Base-by-base conservation (phyloP, 1,140 invertebrate genomes). In the Tetraneura akinire region DNA sequence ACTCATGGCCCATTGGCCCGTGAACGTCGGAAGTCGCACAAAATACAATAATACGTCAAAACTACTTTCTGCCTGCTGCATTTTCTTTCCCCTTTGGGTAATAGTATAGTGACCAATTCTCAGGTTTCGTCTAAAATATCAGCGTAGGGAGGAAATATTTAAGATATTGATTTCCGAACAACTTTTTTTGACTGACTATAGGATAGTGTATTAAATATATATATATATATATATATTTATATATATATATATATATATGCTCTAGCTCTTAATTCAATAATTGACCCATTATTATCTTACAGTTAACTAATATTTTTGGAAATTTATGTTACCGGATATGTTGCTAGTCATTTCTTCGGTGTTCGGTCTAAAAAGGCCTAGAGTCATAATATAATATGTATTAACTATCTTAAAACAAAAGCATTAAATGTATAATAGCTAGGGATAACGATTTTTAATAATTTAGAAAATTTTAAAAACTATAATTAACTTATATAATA, bases 31-130 rank as follows among this genome's bases (percentile, higher is more conserved):
- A 66, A 66, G 62, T 66, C 68, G 45, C 47, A 45, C 16, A 51
- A 51, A 71, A n/a, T 51, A 37, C 47, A 55, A 37, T 37, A 74
- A 78, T 78, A 60, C 55, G 55, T 78, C 74, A 32, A 51, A 71
- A 71, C 29, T 23, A 9, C 45, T 71, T 49, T 29, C n/a, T 71
- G 4, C 16, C 23, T 42, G 5, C 32, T n/a, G 11, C 1, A 53
- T 53, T 14, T 21, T 66, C 9, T 37, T 8, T 66, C n/a, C 64
- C 32, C n/a, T 21, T 23, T 13, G 32, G 29, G 11, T 29, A 60
- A 37, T 60, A 29, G 23, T 60, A n/a, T 29, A 51, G 47, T 9
- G 68, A 26, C 45, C 68, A 11, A 71, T 51, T 71, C 68, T 71
- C 68, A 45, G 23, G 26, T 71, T 71, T 51, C 68, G 5, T 71